phyloP scores from a whole-genome alignment of 2,888 invertebrate genomes.

The Serripes groenlandicus region DNA sequence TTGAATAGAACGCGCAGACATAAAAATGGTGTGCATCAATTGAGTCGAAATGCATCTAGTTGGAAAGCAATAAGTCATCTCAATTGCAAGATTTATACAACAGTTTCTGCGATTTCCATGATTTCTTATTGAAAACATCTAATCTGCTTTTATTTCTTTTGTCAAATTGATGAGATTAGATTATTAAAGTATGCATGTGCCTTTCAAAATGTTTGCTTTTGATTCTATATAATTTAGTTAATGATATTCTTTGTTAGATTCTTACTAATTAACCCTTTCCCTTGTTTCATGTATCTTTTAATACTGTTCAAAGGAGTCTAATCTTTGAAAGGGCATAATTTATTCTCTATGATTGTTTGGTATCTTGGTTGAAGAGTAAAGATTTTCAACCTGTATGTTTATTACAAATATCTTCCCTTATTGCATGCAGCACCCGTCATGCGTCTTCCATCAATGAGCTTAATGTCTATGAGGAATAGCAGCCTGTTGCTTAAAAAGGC shows the following conservation, averaged over 20 bases:
- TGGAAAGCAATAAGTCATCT: too few species aligned
- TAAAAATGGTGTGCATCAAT: too few species aligned
- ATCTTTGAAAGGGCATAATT: not conserved
- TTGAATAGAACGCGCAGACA: too few species aligned
- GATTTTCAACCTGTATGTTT: not conserved
- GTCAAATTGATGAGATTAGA: not conserved
- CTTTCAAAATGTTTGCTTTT: conserved; percentile 1
- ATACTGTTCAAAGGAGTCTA: not conserved
- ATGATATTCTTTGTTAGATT: not conserved
- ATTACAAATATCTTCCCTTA: not conserved
- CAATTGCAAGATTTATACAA: too few species aligned
- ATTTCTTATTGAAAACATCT: too few species aligned
- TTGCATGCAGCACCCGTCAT: too few species aligned
- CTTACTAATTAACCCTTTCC: not conserved
- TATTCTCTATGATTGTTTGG: not conserved
- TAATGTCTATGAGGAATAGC: too few species aligned
- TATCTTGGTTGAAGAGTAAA: not conserved
- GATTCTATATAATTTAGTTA: too few species aligned
- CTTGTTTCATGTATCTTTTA: not conserved
- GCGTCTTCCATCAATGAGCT: too few species aligned
- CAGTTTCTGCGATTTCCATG: too few species aligned
- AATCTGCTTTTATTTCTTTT: not conserved
- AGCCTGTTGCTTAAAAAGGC: too few species aligned
- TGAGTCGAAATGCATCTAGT: too few species aligned
- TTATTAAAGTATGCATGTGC: conserved; percentile 4